Evolutionary conservation across 2,797 vertebrate species (phyloP).

Genomic region (Cryptoblepharus egeriae): DNA sequence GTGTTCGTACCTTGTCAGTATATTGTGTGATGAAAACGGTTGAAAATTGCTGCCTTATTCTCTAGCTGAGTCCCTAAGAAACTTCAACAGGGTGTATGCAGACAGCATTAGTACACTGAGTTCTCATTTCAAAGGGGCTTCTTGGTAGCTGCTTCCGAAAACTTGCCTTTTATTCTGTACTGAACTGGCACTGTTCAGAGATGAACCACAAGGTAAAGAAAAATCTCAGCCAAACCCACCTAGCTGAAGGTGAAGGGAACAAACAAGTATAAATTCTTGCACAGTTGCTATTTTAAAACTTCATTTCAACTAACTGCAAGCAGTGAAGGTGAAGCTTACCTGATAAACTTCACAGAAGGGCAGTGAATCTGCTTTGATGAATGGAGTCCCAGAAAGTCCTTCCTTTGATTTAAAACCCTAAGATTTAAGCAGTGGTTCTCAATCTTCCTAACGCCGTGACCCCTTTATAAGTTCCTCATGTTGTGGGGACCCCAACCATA

Average conservation of each 20-base stretch:
- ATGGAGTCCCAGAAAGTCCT: too few relatives aligned
- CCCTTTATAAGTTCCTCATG: too few relatives aligned
- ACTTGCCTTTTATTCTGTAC: background rate
- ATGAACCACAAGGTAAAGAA: background rate
- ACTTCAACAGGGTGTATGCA: background rate
- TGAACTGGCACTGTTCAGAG: background rate
- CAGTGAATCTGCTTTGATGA: background rate
- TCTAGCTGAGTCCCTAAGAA: background rate
- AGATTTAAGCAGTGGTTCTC: too few relatives aligned
- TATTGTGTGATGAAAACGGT: too few relatives aligned
- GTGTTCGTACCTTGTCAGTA: too few relatives aligned
- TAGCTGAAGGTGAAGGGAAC: background rate
- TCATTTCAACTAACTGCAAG: background rate
- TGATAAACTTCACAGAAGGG: background rate
- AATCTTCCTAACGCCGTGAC: too few relatives aligned
- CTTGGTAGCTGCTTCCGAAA: conserved; percentile 6
- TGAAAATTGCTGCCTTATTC: background rate
- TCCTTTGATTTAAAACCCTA: too few relatives aligned
- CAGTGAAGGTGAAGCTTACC: background rate
- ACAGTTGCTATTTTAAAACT: conserved; percentile 10
- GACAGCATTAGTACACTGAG: background rate
- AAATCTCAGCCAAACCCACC: background rate
- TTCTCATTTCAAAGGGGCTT: conserved; percentile 1
- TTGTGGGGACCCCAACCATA: too few relatives aligned
- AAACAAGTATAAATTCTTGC: background rate